Base-by-base conservation (phyloP, 2,113 vertebrate species). In the Pangasianodon hypophthalmus region DNA sequence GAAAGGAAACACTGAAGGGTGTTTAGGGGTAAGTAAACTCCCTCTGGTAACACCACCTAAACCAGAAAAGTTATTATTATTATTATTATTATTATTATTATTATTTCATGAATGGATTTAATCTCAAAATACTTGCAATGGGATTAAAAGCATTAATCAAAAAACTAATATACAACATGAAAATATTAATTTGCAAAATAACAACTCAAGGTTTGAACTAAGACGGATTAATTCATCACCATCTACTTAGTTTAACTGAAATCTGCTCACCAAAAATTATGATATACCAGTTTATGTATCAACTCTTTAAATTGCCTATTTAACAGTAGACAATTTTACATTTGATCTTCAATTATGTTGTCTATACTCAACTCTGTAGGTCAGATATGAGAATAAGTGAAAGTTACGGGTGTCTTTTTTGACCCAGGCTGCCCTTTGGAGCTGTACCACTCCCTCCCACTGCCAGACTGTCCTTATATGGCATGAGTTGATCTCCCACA, bases 391-490 rank as follows among this genome's bases (percentile, higher is more conserved):
- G 82, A 84, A 82, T 37, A 32, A 41, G 67, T 86, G 48, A 73
- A 86, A 62, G 18, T 86, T 54, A 54, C 9, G 1, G 3, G 84
- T 86, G 84, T 46, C 64, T 52, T 67, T 86, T 86, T 85, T 48
- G 32, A 73, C 82, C 56, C 82, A 62, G 19, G 69, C 21, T 87
- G 52, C 73, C 56, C 52, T 77, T 84, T 60, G 84, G 60, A 67
- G 60, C 88, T 48, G 83, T 85, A 64, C 21, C 58, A 44, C 79
- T 73, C 46, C n/a, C 62, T 87, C 88, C 86, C 85, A 88, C 82
- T 87, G 83, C 29, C 81, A 10, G 48, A 44, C 81, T 91, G 87
- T 56, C 94, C 93, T 88, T 94, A 94, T 91, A 93, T 87, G 94
- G 94, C 82, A 41, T 14, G 41, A 29, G 88, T 41, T 82, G 84